Conservation (phyloP, 2,113 vertebrate genomes). For the Sphaerodactylus townsendi region DNA sequence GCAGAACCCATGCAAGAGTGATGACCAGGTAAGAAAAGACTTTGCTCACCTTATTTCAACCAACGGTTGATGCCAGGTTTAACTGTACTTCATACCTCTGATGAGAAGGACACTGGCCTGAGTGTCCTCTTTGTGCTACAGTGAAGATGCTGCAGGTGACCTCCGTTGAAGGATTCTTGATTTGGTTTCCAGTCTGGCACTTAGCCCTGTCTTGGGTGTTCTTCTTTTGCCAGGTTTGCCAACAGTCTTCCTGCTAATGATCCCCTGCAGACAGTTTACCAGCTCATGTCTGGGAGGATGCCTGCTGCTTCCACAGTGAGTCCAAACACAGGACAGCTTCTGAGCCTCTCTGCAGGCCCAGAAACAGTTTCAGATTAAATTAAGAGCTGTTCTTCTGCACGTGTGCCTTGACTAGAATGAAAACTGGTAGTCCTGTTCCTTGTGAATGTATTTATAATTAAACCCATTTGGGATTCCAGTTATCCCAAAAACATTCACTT, state of each 20-base stretch:
- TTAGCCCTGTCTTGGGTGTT: not conserved
- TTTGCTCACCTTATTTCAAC: not conserved
- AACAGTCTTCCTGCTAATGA: slow-evolving; percentile 99
- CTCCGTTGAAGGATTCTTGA: not conserved
- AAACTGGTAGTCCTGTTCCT: not conserved
- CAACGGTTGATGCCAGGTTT: too few relatives aligned
- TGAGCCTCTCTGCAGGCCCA: not conserved
- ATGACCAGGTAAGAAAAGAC: slow-evolving; percentile 88
- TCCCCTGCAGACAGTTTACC: slow-evolving; percentile 96
- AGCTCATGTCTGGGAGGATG: slow-evolving; percentile 98
- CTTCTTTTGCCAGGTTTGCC: slow-evolving; percentile 84
- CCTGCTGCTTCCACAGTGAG: slow-evolving; percentile 93
- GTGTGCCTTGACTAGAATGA: not conserved
- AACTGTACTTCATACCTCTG: too few relatives aligned
- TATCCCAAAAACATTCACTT: too few relatives aligned
- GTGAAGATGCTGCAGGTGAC: not conserved
- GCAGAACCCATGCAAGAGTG: slow-evolving; percentile 91
- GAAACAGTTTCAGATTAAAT: not conserved
- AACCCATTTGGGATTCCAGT: too few relatives aligned
- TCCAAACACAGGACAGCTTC: not conserved
- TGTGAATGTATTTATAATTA: not conserved
- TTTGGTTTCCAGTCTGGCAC: not conserved
- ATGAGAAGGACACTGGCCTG: not conserved
- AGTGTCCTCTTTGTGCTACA: not conserved
- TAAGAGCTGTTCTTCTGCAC: not conserved